These are phyloP conservation scores for human (Homo sapiens) DNA, from an alignment of 2,113 vertebrate species.

Conservation along the genomic window DNA sequence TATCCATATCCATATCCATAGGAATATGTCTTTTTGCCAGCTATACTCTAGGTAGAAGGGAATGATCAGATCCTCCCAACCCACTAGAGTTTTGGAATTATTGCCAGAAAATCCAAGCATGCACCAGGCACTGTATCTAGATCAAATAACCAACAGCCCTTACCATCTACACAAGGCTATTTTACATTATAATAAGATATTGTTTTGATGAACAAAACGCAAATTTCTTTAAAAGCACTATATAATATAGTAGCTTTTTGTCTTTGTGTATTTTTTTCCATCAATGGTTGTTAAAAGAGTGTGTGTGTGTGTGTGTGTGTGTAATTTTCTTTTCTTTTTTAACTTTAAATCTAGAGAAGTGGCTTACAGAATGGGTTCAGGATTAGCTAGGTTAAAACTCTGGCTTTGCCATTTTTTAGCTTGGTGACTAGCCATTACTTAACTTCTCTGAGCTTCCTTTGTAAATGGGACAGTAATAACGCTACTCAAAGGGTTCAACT, in stretches of 20 bases:
- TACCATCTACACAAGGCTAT: background rate
- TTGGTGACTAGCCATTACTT: background rate
- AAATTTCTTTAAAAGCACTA: background rate
- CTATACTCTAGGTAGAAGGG: background rate
- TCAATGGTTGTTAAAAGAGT: background rate
- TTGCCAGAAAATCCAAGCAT: background rate
- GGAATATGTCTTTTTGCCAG: background rate
- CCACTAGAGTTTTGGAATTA: background rate
- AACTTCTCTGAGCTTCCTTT: background rate
- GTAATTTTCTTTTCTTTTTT: slow-evolving; percentile 20
- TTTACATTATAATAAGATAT: background rate
- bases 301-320: background rate
- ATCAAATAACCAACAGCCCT: background rate
- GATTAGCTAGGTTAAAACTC: background rate
- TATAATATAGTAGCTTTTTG: background rate
- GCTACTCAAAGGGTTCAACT: background rate
- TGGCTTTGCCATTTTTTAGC: background rate
- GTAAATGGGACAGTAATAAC: background rate
- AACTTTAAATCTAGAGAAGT: slow-evolving; percentile 22
- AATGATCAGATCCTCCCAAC: background rate
- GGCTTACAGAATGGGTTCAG: background rate
- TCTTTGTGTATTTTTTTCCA: background rate
- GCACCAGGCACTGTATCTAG: background rate
- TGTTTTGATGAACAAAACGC: background rate
- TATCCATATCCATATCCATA: background rate